These are phyloP conservation scores for Tetragnatha versicolor DNA, from an alignment of 1,140 invertebrate species.

Conservation along the genomic window DNA sequence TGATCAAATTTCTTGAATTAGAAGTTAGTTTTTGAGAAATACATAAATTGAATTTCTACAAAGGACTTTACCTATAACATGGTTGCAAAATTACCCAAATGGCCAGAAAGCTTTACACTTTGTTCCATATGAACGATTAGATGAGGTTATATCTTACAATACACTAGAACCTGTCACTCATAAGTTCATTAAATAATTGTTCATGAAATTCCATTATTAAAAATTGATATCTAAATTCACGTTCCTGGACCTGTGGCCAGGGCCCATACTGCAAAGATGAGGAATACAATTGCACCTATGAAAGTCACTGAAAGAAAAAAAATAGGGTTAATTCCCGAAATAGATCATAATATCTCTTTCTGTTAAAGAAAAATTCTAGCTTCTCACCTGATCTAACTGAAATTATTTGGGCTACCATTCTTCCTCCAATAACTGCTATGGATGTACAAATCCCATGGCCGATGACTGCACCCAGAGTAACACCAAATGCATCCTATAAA, in stretches of 20 bases:
- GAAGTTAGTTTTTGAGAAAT: too few species aligned
- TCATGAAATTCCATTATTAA: too few species aligned
- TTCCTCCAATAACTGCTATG: conserved; percentile 93
- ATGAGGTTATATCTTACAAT: too few species aligned
- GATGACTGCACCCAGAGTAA: conserved; percentile 87
- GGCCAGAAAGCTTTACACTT: too few species aligned
- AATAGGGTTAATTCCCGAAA: background rate
- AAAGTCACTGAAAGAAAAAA: conserved; percentile 80
- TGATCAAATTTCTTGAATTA: too few species aligned
- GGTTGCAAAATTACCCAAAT: too few species aligned
- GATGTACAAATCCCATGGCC: conserved; percentile 96
- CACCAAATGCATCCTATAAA: conserved; percentile 60
- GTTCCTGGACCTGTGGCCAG: conserved; percentile 70
- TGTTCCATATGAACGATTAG: too few species aligned
- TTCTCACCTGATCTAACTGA: conserved; percentile 82
- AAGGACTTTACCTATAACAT: too few species aligned
- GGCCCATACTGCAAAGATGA: conserved; percentile 90
- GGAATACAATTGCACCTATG: conserved; percentile 90
- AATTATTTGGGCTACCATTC: conserved; percentile 94
- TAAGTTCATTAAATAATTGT: too few species aligned
- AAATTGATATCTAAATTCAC: too few species aligned
- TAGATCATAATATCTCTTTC: background rate
- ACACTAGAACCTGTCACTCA: too few species aligned
- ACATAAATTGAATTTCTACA: too few species aligned
- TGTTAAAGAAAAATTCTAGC: background rate